Evolutionary conservation across 2,888 invertebrate species (phyloP), one percentile per base, ranked within the genome.

Genomic region (Cabera pusaria): DNA sequence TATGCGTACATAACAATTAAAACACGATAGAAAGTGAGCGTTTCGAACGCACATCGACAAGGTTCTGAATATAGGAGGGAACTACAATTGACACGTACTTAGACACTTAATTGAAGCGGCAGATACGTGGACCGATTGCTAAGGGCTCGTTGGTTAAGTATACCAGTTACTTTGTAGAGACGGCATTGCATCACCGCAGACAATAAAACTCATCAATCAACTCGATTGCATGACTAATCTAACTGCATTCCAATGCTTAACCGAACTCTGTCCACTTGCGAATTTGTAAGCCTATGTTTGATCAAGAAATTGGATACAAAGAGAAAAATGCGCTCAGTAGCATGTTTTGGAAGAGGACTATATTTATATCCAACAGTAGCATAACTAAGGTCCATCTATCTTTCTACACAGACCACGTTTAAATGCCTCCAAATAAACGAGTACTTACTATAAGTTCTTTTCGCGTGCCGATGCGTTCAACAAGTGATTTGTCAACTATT

Each of bases 21-120:
- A 83, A 79, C 74, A 56, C 66, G 75, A 74, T 86, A 87, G 87
- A 87, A 86, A 88, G 87, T 77, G 77, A 83, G 66, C 77, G 78
- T 66, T 70, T 59, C 68, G 58, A 62, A 68, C 65, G 74, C 75
- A 65, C 68, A 70, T 66, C 72, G 64, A 48, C 27, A 18, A 56
- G 49, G 55, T 62, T 73, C 76, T 77, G 68, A 65, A 82, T 77
- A 85, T 77, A 84, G 85, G 65, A 66, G 62, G 64, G 71, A 59
- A 60, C 62, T 64, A 39, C 76, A 55, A 77, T 82, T 71, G 74
- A 72, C 82, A 82, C 83, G 82, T 79, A 71, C 67, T 59, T 61
- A 65, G 65, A 61, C 51, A 50, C 42, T 53, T 53, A 48, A 53
- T 53, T 53, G 48, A 53, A 42, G 36, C 48, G 24, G 12, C 14